Evolutionary conservation across 1,140 invertebrate genomes (phyloP).

Genomic region (Acromyrmex heyeri): DNA sequence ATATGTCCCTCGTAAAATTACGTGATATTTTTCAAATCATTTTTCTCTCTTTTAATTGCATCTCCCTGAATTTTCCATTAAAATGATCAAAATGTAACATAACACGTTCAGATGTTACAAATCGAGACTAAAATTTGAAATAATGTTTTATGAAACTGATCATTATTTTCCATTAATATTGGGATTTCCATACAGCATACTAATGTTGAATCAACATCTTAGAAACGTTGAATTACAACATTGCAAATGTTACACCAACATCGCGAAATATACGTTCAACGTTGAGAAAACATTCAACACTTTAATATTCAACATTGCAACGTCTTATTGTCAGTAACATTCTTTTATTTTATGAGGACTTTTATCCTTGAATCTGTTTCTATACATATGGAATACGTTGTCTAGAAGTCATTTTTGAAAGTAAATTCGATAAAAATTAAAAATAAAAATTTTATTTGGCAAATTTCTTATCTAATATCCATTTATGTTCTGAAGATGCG

Average conservation of each 20-base stretch:
- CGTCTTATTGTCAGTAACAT: too few relatives aligned
- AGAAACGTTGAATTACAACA: too few relatives aligned
- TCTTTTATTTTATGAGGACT: neutral
- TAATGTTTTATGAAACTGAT: neutral
- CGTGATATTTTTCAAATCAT: conserved; percentile 26
- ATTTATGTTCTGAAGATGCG: neutral
- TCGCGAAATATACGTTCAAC: too few relatives aligned
- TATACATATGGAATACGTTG: neutral
- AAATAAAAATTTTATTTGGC: conserved; percentile 6
- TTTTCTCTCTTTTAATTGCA: neutral
- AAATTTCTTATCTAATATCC: neutral
- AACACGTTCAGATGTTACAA: neutral
- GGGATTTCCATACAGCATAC: neutral
- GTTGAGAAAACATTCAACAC: too few relatives aligned
- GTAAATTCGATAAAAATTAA: neutral
- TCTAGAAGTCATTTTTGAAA: neutral
- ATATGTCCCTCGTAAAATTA: conserved; percentile 9
- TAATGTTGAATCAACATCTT: too few relatives aligned
- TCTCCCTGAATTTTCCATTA: conserved; percentile 21
- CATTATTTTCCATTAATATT: conserved; percentile 6
- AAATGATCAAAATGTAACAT: conserved; percentile 35
- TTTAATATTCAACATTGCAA: too few relatives aligned
- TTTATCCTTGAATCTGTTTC: conserved; percentile 10
- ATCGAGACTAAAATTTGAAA: neutral
- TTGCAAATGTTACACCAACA: too few relatives aligned